phyloP scores from a whole-genome alignment of 2,797 vertebrate genomes.

The Glossophaga mutica region DNA sequence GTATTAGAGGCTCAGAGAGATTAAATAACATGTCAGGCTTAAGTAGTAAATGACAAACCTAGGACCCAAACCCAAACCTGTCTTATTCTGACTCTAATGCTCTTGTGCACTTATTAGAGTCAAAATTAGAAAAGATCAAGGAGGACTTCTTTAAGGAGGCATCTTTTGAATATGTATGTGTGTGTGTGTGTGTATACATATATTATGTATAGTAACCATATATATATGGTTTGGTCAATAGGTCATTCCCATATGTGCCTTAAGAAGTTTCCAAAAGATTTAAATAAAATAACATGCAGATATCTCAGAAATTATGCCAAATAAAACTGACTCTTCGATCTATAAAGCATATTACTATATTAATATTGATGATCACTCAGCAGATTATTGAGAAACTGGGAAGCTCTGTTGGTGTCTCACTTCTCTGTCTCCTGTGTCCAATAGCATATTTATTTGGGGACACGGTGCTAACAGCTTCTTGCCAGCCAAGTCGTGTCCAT shows the following conservation, averaged over 20 bases:
- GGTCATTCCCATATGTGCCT: neutral
- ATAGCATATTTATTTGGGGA: neutral
- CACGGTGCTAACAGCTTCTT: neutral
- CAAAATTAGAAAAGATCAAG: neutral
- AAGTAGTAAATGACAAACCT: neutral
- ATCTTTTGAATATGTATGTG: neutral
- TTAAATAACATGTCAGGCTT: neutral
- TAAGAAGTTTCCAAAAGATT: conserved; percentile 2
- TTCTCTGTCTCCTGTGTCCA: neutral
- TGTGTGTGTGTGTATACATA: no score
- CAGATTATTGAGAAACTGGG: neutral
- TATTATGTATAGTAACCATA: no score
- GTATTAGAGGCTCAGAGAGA: neutral
- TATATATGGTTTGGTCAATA: neutral
- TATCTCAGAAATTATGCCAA: neutral
- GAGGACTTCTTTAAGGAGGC: neutral
- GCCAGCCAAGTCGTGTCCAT: neutral
- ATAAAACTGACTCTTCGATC: neutral
- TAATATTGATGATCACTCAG: neutral
- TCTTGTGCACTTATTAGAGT: neutral
- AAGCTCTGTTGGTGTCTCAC: neutral
- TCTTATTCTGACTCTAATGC: neutral
- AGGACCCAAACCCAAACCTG: neutral
- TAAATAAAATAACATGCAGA: neutral
- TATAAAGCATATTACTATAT: neutral